Percentiles rank a stretch among this genome's conserved stretches.
Evolutionary conservation across 2,797 vertebrate genomes (phyloP).

Genomic region (Xenopus petersii): DNA sequence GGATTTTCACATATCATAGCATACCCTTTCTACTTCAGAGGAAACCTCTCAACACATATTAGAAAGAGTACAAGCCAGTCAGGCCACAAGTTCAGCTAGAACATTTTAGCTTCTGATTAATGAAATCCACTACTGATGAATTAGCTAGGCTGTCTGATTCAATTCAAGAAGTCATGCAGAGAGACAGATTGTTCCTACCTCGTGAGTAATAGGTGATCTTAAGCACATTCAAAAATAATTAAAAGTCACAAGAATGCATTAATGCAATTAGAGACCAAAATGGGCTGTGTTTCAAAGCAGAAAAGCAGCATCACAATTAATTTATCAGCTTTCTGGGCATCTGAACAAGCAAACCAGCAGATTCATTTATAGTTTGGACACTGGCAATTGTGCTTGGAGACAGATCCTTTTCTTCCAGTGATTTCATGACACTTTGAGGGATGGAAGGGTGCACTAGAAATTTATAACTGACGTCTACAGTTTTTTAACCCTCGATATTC

Average conservation of each 20-base stretch:
- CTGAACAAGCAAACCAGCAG: not conserved
- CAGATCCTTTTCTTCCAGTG: too few species aligned
- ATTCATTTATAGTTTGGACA: not conserved
- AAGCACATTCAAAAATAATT: constrained; percentile 24
- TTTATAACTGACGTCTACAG: too few species aligned
- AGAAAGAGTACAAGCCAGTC: not conserved
- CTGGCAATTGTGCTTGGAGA: too few species aligned
- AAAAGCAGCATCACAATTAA: constrained; percentile 6
- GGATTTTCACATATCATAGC: not conserved
- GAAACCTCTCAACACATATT: constrained; percentile 18
- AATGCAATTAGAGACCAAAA: constrained; percentile 10
- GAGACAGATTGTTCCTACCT: not conserved
- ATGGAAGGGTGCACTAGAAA: too few species aligned
- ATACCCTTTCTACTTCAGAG: constrained; percentile 10
- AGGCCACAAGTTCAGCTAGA: constrained; percentile 26
- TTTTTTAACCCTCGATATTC: too few species aligned
- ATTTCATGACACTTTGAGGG: too few species aligned
- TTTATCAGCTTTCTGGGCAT: constrained; percentile 9
- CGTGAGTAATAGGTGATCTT: constrained; percentile 8
- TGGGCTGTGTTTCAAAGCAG: constrained; percentile 10
- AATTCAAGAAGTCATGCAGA: constrained; percentile 16
- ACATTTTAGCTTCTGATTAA: constrained; percentile 30
- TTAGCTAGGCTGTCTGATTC: constrained; percentile 11
- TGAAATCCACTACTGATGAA: constrained; percentile 19
- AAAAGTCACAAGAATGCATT: constrained; percentile 11